These are phyloP conservation scores for Rhagium mordax DNA, from an alignment of 2,888 invertebrate species.

Conservation along the genomic window DNA sequence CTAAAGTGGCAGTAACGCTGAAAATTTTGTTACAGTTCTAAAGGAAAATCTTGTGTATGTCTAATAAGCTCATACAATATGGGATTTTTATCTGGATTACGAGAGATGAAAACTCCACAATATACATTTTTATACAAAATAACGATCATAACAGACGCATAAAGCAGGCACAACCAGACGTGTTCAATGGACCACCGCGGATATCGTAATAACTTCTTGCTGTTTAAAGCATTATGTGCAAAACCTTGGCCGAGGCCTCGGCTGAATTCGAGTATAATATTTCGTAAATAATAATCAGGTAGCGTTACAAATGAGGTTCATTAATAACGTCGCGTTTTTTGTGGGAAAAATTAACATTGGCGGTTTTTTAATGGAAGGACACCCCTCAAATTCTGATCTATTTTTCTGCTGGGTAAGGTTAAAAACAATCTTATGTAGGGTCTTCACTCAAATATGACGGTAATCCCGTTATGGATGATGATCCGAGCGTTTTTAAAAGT, in stretches of 20 bases:
- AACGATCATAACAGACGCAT: conserved; percentile 39
- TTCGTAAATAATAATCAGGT: conserved; percentile 19
- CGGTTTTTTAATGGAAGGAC: no score
- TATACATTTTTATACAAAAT: conserved; percentile 37
- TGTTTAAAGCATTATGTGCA: conserved; percentile 24
- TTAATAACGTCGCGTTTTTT: not conserved
- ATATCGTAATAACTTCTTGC: conserved; percentile 31
- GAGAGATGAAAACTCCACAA: conserved; percentile 22
- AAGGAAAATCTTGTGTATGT: not conserved
- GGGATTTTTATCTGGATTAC: conserved; percentile 27
- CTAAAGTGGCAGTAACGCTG: not conserved
- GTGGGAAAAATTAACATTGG: no score
- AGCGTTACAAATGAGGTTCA: not conserved
- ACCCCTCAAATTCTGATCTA: no score
- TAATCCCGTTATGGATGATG: no score
- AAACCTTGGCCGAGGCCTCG: conserved; percentile 17
- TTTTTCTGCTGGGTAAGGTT: no score
- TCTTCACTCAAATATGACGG: no score
- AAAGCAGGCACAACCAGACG: conserved; percentile 36
- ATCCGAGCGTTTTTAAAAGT: no score
- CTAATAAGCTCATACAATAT: not conserved
- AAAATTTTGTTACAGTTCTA: not conserved
- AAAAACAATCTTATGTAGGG: no score
- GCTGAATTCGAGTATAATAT: not conserved
- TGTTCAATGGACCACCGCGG: conserved; percentile 38